Evolutionary conservation across 2,797 vertebrate species (phyloP).

Genomic region (Sus cebifrons): DNA sequence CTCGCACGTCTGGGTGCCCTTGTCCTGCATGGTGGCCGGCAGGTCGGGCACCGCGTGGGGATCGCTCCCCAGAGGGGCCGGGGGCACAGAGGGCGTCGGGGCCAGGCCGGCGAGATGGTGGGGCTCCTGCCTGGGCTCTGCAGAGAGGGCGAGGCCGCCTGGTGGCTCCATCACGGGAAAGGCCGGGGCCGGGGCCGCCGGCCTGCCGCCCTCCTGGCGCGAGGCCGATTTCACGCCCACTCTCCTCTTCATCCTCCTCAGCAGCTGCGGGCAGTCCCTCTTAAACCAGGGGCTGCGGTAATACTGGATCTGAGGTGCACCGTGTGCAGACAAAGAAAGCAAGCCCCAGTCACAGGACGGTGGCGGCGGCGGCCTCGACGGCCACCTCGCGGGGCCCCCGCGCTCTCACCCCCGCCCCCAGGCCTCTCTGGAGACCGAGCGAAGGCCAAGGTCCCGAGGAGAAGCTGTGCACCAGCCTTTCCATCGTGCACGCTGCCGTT

Average conservation of each 20-base stretch:
- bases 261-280: conserved; percentile 74
- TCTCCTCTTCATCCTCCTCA: conserved; percentile 67
- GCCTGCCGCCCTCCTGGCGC: neutral
- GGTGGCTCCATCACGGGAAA: neutral
- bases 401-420: too few relatives aligned
- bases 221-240: conserved; percentile 14
- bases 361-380: too few relatives aligned
- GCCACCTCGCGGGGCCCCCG: too few relatives aligned
- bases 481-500: too few relatives aligned
- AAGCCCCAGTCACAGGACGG: too few relatives aligned
- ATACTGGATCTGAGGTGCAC: conserved; percentile 62
- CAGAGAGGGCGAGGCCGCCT: accelerated
- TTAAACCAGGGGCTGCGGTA: conserved; percentile 74
- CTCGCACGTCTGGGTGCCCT: neutral
- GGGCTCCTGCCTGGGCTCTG: neutral
- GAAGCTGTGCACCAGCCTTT: too few relatives aligned
- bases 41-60: neutral
- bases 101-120: accelerated
- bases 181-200: neutral
- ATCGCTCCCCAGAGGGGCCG: neutral
- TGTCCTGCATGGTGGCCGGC: neutral
- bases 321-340: neutral
- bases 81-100: neutral
- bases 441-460: too few relatives aligned
- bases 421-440: too few relatives aligned